Base-by-base conservation (phyloP, 2,888 invertebrate genomes). In the Epistrophe eligans region DNA sequence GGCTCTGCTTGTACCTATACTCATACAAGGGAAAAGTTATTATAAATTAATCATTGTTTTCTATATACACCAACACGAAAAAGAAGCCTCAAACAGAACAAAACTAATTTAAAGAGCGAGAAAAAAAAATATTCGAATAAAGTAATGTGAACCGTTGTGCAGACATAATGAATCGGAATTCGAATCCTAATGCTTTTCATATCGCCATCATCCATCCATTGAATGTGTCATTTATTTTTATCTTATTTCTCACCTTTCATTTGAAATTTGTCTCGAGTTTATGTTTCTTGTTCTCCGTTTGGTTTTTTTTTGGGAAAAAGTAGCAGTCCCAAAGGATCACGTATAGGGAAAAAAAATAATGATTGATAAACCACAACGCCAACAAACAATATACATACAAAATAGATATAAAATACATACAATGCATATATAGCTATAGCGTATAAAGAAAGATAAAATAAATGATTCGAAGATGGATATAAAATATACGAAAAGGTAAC, bases 331-430 rank as follows among this genome's bases (percentile, higher is more conserved):
- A 73, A 60, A 79, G 79, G 82, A 83, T 73, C 60, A 67, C 79
- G 43, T 52, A 50, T 28, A 52, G 13, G 24, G 3, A 24, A 24
- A 64, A 43, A 64, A 43, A 52, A 45, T 57, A 79, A 67, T 83
- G 82, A 83, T 83, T 83, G 79, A 83, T 79, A 83, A 79, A 73
- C 66, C 66, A 77, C 71, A 77, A 43, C 50, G 24, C 24, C 50
- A 52, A 52, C 17, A 43, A n/a, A 24, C 70, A 45, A 45, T 58
- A 60, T 17, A 60, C 13, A 32, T 6, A 55, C 28, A 10, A 11
- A 28, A n/a, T n/a, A n/a, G 3, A 24, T 11, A 38, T 6, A 64
- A 0, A 43, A 43, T 5, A 15, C 7, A 43, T 15, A n/a, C 0
- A 40, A n/a, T 1, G 15, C 17, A 19, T 9, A 35, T 62, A 43